Evolutionary conservation across 2,888 invertebrate genomes (phyloP).

Genomic region (Drosophila multiciliata): DNA sequence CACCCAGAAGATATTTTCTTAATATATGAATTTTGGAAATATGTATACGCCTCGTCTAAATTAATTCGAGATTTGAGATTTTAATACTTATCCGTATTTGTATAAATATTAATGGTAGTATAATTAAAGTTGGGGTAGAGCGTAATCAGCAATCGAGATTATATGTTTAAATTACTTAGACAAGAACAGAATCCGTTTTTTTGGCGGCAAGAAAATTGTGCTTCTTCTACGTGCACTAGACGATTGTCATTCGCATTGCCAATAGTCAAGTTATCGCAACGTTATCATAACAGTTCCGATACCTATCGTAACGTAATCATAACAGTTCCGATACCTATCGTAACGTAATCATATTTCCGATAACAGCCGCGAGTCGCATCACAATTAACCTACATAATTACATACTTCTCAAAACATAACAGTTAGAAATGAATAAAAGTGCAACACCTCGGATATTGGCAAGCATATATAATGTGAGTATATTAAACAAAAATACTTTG

Average conservation of each 20-base stretch:
- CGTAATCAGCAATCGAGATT: not conserved
- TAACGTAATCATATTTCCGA: constrained; percentile 17
- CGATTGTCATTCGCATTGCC: not conserved
- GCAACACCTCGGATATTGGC: constrained; percentile 27
- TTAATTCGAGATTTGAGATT: no score
- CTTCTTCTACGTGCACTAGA: constrained; percentile 8
- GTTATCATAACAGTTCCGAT: constrained; percentile 9
- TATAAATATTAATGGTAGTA: not conserved
- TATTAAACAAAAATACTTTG: not conserved
- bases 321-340: constrained; percentile 10
- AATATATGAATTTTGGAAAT: not conserved
- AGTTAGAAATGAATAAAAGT: constrained; percentile 43
- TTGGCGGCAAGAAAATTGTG: constrained; percentile 16
- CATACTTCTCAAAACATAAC: constrained; percentile 33
- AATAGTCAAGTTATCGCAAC: constrained; percentile 15
- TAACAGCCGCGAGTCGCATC: constrained; percentile 17
- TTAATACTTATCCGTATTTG: not conserved
- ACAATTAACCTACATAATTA: constrained; percentile 24
- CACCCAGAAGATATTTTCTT: not conserved
- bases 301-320: constrained; percentile 1
- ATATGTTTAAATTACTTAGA: not conserved
- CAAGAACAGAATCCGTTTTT: not conserved
- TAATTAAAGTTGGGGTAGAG: not conserved
- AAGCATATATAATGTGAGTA: constrained; percentile 41
- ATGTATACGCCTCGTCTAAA: no score